Conservation (phyloP, 2,888 invertebrate genomes). For the Cerceris ruficornis region DNA sequence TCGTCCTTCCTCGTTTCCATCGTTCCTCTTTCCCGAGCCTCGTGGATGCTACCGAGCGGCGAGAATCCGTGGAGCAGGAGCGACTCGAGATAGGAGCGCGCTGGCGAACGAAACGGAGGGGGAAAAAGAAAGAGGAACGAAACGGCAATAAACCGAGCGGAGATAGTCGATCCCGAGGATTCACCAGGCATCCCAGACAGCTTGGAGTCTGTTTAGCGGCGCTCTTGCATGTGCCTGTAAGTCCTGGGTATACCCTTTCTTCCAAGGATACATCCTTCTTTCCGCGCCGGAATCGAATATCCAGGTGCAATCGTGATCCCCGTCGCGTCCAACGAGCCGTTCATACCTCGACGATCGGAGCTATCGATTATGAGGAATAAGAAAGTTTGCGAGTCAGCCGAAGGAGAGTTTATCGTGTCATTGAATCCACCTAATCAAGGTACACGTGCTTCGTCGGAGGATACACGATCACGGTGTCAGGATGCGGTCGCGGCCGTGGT, state of each 20-base stretch:
- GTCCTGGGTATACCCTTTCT: neutral
- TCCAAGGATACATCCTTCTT: too few relatives aligned
- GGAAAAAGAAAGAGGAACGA: slow-evolving; percentile 47
- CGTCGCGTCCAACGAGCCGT: too few relatives aligned
- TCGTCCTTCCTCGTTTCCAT: slow-evolving; percentile 48
- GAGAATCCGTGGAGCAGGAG: slow-evolving; percentile 61
- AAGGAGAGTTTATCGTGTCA: slow-evolving; percentile 35
- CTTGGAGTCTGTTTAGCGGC: slow-evolving; percentile 74
- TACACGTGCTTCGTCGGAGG: slow-evolving; percentile 29
- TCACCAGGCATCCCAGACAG: slow-evolving; percentile 77
- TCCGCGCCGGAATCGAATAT: too few relatives aligned
- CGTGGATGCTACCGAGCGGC: slow-evolving; percentile 52
- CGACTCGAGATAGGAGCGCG: slow-evolving; percentile 50
- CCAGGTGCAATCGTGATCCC: too few relatives aligned
- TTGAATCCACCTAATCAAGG: slow-evolving; percentile 49
- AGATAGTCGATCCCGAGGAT: slow-evolving; percentile 70
- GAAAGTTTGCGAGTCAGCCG: neutral
- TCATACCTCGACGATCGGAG: too few relatives aligned
- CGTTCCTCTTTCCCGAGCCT: slow-evolving; percentile 25
- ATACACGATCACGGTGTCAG: slow-evolving; percentile 27
- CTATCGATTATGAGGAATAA: too few relatives aligned
- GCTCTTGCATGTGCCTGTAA: slow-evolving; percentile 42
- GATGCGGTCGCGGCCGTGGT: slow-evolving; percentile 20
- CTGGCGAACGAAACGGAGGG: slow-evolving; percentile 49
- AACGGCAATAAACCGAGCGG: slow-evolving; percentile 65